Percentiles rank a stretch among this genome's conserved stretches.
Evolutionary conservation across 2,113 vertebrate genomes (phyloP).

Genomic region (Ictidomys tridecemlineatus): DNA sequence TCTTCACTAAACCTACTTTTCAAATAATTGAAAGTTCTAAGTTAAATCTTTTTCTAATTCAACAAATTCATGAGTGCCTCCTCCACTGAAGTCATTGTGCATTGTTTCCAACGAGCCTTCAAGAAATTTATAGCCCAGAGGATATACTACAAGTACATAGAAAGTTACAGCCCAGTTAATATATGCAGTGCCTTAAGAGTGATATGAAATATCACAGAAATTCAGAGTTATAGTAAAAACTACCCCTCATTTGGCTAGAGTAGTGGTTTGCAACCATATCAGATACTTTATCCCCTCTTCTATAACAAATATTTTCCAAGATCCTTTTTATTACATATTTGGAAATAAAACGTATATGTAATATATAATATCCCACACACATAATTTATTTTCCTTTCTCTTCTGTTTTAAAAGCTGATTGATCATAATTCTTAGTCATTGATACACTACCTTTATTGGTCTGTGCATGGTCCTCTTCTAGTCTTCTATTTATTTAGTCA

Average conservation of each 20-base stretch:
- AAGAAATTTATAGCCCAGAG: not conserved
- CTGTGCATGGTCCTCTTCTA: not conserved
- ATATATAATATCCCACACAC: not conserved
- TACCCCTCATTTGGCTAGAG: not conserved
- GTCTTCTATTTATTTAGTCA: not conserved
- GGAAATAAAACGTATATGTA: conserved; percentile 5
- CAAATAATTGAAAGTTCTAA: conserved; percentile 2
- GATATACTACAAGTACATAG: not conserved
- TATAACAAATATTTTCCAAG: conserved; percentile 48
- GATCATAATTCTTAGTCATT: conserved; percentile 4
- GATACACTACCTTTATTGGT: not conserved
- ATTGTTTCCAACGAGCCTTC: not conserved
- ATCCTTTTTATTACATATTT: not conserved
- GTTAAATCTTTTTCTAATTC: conserved; percentile 40
- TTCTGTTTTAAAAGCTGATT: not conserved
- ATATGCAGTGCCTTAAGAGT: not conserved
- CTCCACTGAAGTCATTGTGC: not conserved
- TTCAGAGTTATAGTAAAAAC: conserved; percentile 20
- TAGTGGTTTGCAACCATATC: not conserved
- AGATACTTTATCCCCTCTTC: not conserved
- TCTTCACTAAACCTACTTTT: conserved; percentile 3
- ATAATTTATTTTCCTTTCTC: conserved; percentile 19
- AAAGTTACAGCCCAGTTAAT: not conserved
- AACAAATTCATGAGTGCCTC: not conserved
- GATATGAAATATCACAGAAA: not conserved